Base-by-base conservation (phyloP, 2,888 invertebrate species). In the Erebia epiphron region DNA sequence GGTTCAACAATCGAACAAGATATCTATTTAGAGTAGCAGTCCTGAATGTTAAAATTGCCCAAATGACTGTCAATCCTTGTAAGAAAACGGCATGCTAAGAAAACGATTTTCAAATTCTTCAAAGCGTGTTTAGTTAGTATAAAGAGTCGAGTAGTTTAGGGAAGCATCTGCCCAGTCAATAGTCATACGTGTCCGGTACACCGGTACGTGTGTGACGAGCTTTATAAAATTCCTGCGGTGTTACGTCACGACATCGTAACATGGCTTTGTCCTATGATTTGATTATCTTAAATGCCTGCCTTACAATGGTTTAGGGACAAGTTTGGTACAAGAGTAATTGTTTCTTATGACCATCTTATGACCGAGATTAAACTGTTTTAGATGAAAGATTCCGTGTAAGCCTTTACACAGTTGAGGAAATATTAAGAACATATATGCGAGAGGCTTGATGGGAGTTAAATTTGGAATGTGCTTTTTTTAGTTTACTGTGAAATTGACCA, bases 201-300 rank as follows among this genome's bases (percentile, higher is more conserved):
- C 2, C 21, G 13, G 21, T 11, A 49, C 46, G 62, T 62, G 62
- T 62, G 9, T 18, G 49, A 49, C 14, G 7, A 2, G 21, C 62
- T 21, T 62, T 49, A 62, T 87, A 87, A 91, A 89, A 92, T 92
- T 90, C 90, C 82, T 84, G 71, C 67, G 77, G 78, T 75, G 77
- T 82, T 77, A 81, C 83, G 83, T 92, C 92, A 92, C 91, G 91
- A 91, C 80, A 87, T 85, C 89, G 83, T 85, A 83, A 86, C 83
- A 84, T 82, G 67, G 79, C 76, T 82, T 82, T 83, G 83, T 82
- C 80, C 79, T 80, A 76, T 79, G 77, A 79, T 79, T 86, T 87
- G 89, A 90, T 90, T 84, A 90, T 90, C 89, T 91, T 49, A 86
- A 89, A 90, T 88, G 86, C 80, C 77, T 84, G 84, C 83, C 82